Conservation (phyloP, 2,888 invertebrate species). For the Cosmopolites sordidus region DNA sequence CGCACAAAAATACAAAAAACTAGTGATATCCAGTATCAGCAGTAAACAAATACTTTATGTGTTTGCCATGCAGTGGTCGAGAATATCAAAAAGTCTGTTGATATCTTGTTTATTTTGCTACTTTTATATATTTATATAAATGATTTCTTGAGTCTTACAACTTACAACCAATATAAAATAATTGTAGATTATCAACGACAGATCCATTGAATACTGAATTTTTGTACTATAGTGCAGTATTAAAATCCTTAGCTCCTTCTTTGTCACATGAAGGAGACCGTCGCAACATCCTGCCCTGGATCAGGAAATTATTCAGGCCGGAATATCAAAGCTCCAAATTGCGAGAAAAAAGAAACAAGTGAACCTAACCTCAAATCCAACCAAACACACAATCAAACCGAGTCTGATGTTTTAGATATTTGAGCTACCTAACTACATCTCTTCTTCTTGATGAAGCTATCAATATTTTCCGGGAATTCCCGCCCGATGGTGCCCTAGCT, state of each 20-base stretch:
- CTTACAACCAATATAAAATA: no score
- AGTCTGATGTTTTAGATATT: constrained; percentile 38
- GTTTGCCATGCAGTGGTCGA: no score
- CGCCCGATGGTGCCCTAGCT: constrained; percentile 44
- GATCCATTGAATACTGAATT: constrained; percentile 51
- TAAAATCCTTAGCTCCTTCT: constrained; percentile 47
- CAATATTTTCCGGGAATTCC: constrained; percentile 43
- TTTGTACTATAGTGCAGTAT: constrained; percentile 49
- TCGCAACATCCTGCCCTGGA: constrained; percentile 47
- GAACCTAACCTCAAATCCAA: no score
- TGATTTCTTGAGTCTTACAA: no score
- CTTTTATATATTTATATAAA: no score
- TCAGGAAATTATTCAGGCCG: constrained; percentile 50
- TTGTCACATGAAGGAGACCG: constrained; percentile 44
- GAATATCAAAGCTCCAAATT: constrained; percentile 50
- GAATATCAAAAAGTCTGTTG: no score
- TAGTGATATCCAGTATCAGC: no score
- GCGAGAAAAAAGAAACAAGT: constrained; percentile 50
- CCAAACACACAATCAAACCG: no score
- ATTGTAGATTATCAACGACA: constrained; percentile 17
- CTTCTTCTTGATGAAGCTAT: constrained; percentile 48
- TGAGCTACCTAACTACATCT: constrained; percentile 46
- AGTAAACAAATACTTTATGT: no score
- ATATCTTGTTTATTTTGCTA: no score
- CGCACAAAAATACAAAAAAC: no score